These are phyloP conservation scores for Melitaea cinxia DNA, from an alignment of 1,140 invertebrate species.

Conservation along the genomic window DNA sequence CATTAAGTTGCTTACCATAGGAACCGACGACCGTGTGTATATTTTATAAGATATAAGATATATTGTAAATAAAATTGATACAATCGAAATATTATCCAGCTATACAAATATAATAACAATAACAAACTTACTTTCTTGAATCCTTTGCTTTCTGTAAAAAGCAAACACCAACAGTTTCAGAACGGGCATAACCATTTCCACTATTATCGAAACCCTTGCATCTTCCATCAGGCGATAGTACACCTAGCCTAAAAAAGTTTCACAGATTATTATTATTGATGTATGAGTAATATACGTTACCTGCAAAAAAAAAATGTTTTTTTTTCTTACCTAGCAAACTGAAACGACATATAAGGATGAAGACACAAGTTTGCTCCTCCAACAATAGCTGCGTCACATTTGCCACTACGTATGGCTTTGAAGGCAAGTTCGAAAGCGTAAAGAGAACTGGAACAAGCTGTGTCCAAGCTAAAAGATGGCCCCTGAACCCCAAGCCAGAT, in stretches of 20 bases:
- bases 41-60: too few species aligned
- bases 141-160: too few species aligned
- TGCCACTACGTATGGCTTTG: slow-evolving; percentile 87
- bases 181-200: slow-evolving; percentile 89
- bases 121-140: slow-evolving; percentile 83
- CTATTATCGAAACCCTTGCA: slow-evolving; percentile 95
- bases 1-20: too few species aligned
- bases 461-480: too few species aligned
- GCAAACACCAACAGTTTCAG: slow-evolving; percentile 88
- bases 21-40: too few species aligned
- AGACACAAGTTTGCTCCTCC: slow-evolving; percentile 91
- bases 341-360: slow-evolving; percentile 90
- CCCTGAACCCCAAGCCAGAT: too few species aligned
- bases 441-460: too few species aligned
- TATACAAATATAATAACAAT: too few species aligned
- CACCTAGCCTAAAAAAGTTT: slow-evolving; percentile 85
- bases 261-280: too few species aligned
- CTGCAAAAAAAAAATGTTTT: neutral
- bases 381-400: slow-evolving; percentile 93
- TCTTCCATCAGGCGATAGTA: slow-evolving; percentile 91
- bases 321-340: slow-evolving; percentile 85
- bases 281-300: too few species aligned
- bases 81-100: too few species aligned
- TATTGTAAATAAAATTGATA: too few species aligned
- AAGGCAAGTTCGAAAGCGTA: slow-evolving; percentile 83